phyloP scores from a whole-genome alignment of 2,797 vertebrate species.

The Cirrhinus mrigala region DNA sequence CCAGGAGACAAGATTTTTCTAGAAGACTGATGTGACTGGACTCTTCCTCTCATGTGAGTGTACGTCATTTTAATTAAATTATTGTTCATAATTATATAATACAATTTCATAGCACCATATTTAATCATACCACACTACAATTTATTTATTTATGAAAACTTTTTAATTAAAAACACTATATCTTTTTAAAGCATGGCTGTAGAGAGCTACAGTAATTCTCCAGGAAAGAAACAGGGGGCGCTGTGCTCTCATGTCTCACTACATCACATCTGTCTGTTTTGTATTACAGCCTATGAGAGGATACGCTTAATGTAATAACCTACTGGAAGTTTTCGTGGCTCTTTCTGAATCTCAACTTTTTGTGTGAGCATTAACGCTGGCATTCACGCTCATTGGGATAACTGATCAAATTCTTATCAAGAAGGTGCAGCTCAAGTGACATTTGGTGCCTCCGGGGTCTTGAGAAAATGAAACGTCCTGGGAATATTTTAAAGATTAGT shows the following conservation, averaged over 20 bases:
- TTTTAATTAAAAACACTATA: neutral
- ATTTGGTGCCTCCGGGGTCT: constrained; percentile 50
- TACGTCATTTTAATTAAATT: neutral
- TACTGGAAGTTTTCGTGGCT: constrained; percentile 48
- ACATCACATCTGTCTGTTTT: constrained; percentile 26
- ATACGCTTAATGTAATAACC: constrained; percentile 53
- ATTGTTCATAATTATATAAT: neutral
- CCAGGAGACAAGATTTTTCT: constrained; percentile 1
- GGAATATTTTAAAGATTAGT: constrained; percentile 64
- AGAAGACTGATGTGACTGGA: neutral
- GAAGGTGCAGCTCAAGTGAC: constrained; percentile 53
- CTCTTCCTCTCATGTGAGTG: neutral
- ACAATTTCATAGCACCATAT: neutral
- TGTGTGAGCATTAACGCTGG: constrained; percentile 51
- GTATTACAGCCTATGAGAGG: constrained; percentile 46
- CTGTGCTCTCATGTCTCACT: constrained; percentile 66
- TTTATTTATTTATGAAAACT: neutral
- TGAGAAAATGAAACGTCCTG: constrained; percentile 32
- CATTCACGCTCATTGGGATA: constrained; percentile 59
- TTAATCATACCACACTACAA: neutral
- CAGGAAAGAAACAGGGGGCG: constrained; percentile 64
- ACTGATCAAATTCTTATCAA: constrained; percentile 57
- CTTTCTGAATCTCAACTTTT: constrained; percentile 51
- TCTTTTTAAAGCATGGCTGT: constrained; percentile 5
- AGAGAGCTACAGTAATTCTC: constrained; percentile 47